Conservation (phyloP, 2,888 invertebrate species). For the Pristionchus entomophagus region DNA sequence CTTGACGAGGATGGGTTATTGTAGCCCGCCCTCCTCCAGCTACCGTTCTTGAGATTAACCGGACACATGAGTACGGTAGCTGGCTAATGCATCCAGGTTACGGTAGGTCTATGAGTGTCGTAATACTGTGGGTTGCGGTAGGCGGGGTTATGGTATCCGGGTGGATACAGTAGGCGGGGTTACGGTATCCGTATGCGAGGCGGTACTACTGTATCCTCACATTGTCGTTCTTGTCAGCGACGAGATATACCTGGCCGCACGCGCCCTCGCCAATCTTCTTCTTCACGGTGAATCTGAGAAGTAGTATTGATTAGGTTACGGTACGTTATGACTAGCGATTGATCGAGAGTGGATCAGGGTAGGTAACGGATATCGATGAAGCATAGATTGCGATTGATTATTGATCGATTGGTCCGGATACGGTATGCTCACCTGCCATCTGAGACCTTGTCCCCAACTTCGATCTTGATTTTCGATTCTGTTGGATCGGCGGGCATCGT, state of each 20-base stretch:
- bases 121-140: neutral
- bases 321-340: neutral
- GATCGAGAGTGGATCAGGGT: no score
- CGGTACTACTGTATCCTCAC: neutral
- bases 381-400: no score
- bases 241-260: constrained; percentile 32
- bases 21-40: no score
- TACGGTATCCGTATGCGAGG: no score
- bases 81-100: no score
- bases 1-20: no score
- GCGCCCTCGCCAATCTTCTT: constrained; percentile 48
- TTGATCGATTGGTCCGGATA: neutral
- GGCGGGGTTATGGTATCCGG: no score
- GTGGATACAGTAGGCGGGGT: no score
- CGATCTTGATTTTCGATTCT: constrained; percentile 36
- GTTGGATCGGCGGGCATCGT: neutral
- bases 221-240: neutral
- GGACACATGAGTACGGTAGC: no score
- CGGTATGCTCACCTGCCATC: neutral
- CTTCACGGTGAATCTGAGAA: constrained; percentile 34
- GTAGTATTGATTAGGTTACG: no score
- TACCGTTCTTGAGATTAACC: no score
- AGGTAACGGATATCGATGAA: neutral
- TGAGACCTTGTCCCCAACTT: constrained; percentile 14
- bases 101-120: no score